Evolutionary conservation across 2,888 invertebrate species (phyloP).

Genomic region (Protodeltote pygarga): DNA sequence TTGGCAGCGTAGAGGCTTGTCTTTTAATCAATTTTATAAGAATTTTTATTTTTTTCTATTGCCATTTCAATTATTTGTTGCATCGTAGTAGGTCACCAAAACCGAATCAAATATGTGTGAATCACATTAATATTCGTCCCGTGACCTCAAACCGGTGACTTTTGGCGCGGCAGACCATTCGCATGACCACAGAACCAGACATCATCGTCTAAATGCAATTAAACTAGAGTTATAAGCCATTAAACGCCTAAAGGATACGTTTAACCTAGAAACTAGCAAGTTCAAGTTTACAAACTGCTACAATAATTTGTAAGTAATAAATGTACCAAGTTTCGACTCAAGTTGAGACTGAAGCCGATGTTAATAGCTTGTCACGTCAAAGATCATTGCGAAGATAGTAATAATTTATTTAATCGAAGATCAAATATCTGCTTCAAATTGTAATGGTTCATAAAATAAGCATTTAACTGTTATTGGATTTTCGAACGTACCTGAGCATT

Average conservation of each 20-base stretch:
- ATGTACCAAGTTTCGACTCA: constrained; percentile 26
- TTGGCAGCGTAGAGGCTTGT: too few species aligned
- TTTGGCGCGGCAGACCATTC: too few species aligned
- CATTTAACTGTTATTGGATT: background rate
- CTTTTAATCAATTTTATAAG: too few species aligned
- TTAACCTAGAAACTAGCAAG: constrained; percentile 11
- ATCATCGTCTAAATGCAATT: too few species aligned
- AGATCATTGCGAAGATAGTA: constrained; percentile 12
- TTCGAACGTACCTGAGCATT: too few species aligned
- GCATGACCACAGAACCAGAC: too few species aligned
- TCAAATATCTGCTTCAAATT: background rate
- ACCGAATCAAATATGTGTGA: too few species aligned
- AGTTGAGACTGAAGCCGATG: constrained; percentile 26
- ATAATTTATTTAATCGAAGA: constrained; percentile 3
- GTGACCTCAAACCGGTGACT: too few species aligned
- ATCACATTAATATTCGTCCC: too few species aligned
- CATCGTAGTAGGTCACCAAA: too few species aligned
- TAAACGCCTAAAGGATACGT: constrained; percentile 13
- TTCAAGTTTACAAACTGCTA: constrained; percentile 27
- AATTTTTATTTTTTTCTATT: too few species aligned
- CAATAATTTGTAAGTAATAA: constrained; percentile 32
- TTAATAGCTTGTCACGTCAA: constrained; percentile 19
- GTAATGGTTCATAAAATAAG: background rate
- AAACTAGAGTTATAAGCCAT: background rate
- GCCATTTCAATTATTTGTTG: too few species aligned